Base-by-base conservation (phyloP, 2,888 invertebrate genomes). In the Argynnis bischoffii region DNA sequence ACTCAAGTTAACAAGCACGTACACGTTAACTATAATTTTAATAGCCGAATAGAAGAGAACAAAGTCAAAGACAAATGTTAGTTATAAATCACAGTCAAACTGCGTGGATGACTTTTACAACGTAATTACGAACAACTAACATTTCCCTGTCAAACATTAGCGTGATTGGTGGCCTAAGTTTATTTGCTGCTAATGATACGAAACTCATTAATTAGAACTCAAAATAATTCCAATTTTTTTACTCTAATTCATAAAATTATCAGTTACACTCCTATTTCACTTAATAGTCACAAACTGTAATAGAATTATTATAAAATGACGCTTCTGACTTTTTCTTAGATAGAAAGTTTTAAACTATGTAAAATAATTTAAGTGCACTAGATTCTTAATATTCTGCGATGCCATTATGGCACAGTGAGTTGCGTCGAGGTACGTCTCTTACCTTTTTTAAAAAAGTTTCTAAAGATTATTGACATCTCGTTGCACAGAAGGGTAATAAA, bases 41-140 rank as follows among this genome's bases (percentile, higher is more conserved):
- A 65, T 66, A 47, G 64, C 65, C 47, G 31, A 59, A 67, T 55
- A 60, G 67, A 61, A 66, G 64, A 50, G 57, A 72, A 72, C 65
- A 67, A 72, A 70, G 71, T 71, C 67, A 63, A 55, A 67, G 72
- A 72, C 67, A 66, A 72, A 72, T 67, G 72, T 50, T 69, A 68
- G 69, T 69, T 72, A 73, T 74, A 76, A 75, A 75, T 73, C 69
- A 76, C 67, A 67, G 50, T 56, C 56, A 66, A 70, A 75, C 71
- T 66, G 68, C 66, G 54, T 53, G 67, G 69, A 72, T 70, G 75
- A 72, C 75, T 69, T 75, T 75, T 71, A 72, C 74, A 68, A 68
- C 64, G 69, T 67, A 70, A 70, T 74, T 71, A 74, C 69, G 68
- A 57, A 69, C 71, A 66, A 67, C 55, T 71, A 67, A 71, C 71